Base-by-base conservation (phyloP, 2,888 invertebrate genomes). In the Lordiphosa fenestrarum region DNA sequence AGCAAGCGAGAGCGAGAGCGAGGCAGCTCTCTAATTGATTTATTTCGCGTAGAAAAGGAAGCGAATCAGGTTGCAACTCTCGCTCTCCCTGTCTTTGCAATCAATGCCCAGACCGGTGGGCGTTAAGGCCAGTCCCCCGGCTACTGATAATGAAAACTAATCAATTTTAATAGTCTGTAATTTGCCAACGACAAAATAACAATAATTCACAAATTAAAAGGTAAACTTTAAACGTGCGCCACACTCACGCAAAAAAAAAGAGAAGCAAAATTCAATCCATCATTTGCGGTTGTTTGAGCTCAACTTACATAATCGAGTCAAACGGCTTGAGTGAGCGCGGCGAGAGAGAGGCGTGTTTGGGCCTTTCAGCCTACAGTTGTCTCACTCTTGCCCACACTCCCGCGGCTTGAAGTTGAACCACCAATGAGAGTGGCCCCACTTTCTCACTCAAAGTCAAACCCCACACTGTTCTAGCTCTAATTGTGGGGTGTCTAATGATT, bases 101-200 rank as follows among this genome's bases (percentile, higher is more conserved):
- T 30, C 30, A 30, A 7, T 30, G 30, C 30, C 30, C 3, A 30
- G 30, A 30, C 21, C 13, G 37, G 39, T 51, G 36, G 36, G 21
- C 37, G 40, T 9, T 30, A 6, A 2, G 37, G 21, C 36, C 35
- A 50, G 42, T 50, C 66, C 67, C 40, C 58, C 38, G 40, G 21
- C 60, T 30, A 6, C 61, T 39, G 65, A 80, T 75, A 73, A 68
- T 76, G 55, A 40, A 69, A 82, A 66, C 82, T 76, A 76, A 76
- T 76, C 83, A 72, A 83, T 76, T 83, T 76, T 76, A 76, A 76
- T 76, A 58, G 80, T 19, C 80, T 78, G 54, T 75, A 83, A 76
- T 76, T 80, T 83, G 80, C 75, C 40, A 71, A 44, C 64, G 61
- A 30, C 82, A 63, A 66, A 73, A 65, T 71, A 81, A 65, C 75